Evolutionary conservation across 2,888 invertebrate species (phyloP), one percentile per base, ranked within the genome.

Genomic region (Spilarctia lutea): DNA sequence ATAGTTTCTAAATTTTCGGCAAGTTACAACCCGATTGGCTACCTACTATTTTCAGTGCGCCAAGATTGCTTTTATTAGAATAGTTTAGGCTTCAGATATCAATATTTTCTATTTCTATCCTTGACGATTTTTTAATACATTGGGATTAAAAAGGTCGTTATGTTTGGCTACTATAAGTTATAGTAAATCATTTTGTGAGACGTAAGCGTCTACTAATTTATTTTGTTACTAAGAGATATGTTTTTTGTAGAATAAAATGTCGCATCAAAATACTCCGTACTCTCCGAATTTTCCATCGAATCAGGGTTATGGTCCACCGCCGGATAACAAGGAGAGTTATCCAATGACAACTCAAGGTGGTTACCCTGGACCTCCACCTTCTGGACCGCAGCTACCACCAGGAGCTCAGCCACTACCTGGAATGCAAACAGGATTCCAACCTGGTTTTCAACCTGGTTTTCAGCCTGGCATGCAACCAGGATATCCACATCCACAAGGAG

Each of bases 241-340:
- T 68, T 73, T 45, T 85, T 81, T 86, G 81, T 83, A 82, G 76
- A 75, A n/a, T n/a, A 91, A 80, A n/a, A 95, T 96, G 96, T 95
- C 96, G 2, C 94, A 96, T 83, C 94, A 94, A 85, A 91, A 86
- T 71, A 91, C 90, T 24, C 93, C 94, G 30, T 95, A 94, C 76
- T 91, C 95, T 7, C 96, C 96, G 33, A 96, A 96, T 83, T 96
- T 94, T 80, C 96, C 96, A 13, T 79, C 83, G 68, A 91, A 90
- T 81, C 94, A 94, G 82, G 96, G 95, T 16, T 96, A 96, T 88
- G 91, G 85, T 73, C 91, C 92, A 30, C 93, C 95, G 24, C 81
- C 86, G n/a, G 95, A 96, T 77, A 86, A 83, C 68, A 81, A 93
- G 79, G 56, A 94, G 73, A 89, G 85, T 69, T 94, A 91, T 85